phyloP scores from a whole-genome alignment of 2,888 invertebrate genomes.

The Dendrolimus houi region DNA sequence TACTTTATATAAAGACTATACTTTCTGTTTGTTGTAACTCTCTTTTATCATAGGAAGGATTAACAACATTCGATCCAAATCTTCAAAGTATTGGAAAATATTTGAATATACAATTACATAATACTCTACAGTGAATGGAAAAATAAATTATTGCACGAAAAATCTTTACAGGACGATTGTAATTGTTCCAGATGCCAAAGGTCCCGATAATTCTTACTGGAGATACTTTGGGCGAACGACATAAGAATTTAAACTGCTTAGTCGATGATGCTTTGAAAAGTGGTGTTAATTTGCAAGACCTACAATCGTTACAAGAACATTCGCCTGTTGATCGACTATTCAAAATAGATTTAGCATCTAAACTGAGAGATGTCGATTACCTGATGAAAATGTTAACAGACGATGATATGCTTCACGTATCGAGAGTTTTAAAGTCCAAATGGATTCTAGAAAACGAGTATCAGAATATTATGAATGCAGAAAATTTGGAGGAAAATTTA shows the following conservation, averaged over 20 bases:
- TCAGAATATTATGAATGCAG: constrained; percentile 14
- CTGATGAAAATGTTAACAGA: constrained; percentile 13
- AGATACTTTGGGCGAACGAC: constrained; percentile 23
- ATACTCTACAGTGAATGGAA: no score
- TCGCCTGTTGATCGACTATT: constrained; percentile 17
- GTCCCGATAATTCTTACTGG: constrained; percentile 9
- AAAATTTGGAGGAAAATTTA: constrained; percentile 13
- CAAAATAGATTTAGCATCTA: constrained; percentile 18
- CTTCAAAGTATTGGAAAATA: no score
- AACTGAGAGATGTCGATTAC: constrained; percentile 11
- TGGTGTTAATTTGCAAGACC: constrained; percentile 5
- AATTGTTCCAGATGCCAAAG: background rate
- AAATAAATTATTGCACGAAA: no score
- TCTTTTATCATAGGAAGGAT: no score
- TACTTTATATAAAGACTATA: no score
- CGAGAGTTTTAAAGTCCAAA: constrained; percentile 16
- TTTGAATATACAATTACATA: no score
- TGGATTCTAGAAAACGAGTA: constrained; percentile 16
- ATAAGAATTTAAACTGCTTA: constrained; percentile 16
- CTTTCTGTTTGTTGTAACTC: no score
- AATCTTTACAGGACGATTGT: no score
- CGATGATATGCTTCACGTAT: constrained; percentile 19
- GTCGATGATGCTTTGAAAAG: constrained; percentile 9
- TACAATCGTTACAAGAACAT: constrained; percentile 8
- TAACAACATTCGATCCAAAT: no score